Evolutionary conservation across 1,140 invertebrate species (phyloP).

Genomic region (Cydia strobilella): DNA sequence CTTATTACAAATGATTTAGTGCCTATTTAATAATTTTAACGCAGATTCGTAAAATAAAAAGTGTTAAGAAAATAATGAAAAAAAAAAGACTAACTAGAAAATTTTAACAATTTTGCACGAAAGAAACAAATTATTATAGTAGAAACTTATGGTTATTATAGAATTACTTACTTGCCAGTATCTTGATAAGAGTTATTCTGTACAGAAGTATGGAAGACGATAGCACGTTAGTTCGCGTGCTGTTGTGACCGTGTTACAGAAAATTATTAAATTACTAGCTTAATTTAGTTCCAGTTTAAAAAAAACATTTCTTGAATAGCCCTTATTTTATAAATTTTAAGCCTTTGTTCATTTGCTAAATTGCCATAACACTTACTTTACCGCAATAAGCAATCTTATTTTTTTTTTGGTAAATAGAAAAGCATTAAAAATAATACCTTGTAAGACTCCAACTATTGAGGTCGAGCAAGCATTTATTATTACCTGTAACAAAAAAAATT

Average conservation of each 20-base stretch:
- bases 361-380: neutral
- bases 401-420: neutral
- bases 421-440: neutral
- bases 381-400: too few species aligned
- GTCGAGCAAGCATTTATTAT: slow-evolving; percentile 6
- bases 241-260: slow-evolving; percentile 32
- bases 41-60: neutral
- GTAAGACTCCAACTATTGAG: neutral
- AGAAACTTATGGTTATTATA: slow-evolving; percentile 35
- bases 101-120: neutral
- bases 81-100: neutral
- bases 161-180: slow-evolving; percentile 42
- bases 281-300: slow-evolving; percentile 11
- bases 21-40: too few species aligned
- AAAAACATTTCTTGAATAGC: neutral
- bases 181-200: slow-evolving; percentile 39
- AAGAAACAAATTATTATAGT: neutral
- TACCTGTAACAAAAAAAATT: slow-evolving; percentile 27
- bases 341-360: neutral
- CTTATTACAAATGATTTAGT: too few species aligned
- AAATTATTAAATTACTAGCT: slow-evolving; percentile 25
- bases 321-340: neutral
- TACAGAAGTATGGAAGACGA: slow-evolving; percentile 41
- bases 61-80: neutral
- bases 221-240: slow-evolving; percentile 46